These are phyloP conservation scores for Eupeodes corollae DNA, from an alignment of 1,140 invertebrate genomes.

Conservation along the genomic window DNA sequence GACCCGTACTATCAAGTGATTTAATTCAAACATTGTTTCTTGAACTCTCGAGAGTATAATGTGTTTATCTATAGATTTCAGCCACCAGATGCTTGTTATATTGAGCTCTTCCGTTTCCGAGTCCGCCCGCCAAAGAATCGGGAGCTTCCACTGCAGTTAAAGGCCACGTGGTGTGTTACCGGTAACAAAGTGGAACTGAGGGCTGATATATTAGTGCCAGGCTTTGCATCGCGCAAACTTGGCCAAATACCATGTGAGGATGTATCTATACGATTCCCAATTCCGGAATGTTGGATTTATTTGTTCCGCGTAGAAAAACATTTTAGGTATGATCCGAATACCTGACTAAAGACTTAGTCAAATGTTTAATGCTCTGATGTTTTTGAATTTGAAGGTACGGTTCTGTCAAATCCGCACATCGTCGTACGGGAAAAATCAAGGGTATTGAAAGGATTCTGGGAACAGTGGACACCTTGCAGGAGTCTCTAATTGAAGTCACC, in stretches of 20 bases:
- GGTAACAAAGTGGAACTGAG: conserved; percentile 85
- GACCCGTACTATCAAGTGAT: conserved; percentile 79
- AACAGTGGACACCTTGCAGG: conserved; percentile 78
- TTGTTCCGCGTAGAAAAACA: conserved; percentile 96
- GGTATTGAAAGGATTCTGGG: conserved; percentile 90
- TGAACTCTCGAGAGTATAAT: not conserved
- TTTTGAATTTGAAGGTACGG: conserved; percentile 65
- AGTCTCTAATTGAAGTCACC: conserved; percentile 92
- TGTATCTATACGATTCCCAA: conserved; percentile 91
- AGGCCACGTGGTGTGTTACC: conserved; percentile 72
- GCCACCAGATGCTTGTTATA: conserved; percentile 96
- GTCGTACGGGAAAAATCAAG: conserved; percentile 82
- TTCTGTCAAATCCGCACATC: conserved; percentile 92
- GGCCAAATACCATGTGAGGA: conserved; percentile 96
- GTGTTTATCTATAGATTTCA: conserved; percentile 61
- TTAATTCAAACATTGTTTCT: not conserved
- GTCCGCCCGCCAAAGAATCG: conserved; percentile 91
- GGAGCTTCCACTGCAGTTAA: conserved; percentile 92
- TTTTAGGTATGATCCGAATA: conserved; percentile 55
- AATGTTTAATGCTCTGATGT: not conserved
- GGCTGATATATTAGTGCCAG: conserved; percentile 90
- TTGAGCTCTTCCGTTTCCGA: conserved; percentile 93
- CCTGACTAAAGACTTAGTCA: not conserved
- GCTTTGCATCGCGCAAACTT: conserved; percentile 87
- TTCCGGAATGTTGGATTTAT: conserved; percentile 99